These are phyloP conservation scores for Lasioglossum leucozonium DNA, from an alignment of 2,888 invertebrate genomes.

Conservation along the genomic window DNA sequence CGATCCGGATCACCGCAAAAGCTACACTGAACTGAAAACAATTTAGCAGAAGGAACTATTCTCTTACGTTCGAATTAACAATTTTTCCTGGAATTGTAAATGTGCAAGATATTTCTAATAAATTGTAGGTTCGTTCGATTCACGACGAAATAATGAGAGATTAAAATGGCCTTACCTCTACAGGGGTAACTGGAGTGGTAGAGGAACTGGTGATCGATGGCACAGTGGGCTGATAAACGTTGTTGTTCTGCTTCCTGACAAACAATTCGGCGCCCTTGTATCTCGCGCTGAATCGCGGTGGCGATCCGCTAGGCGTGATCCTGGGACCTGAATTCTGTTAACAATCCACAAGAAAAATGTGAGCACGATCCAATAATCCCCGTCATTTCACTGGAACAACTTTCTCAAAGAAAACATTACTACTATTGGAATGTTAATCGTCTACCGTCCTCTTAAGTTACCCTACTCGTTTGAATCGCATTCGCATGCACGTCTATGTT, in stretches of 20 bases:
- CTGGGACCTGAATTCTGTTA: conserved; percentile 78
- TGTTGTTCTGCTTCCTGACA: conserved; percentile 76
- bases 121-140: background rate
- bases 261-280: conserved; percentile 82
- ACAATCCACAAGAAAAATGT: conserved; percentile 22
- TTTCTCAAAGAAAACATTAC: background rate
- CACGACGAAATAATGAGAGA: background rate
- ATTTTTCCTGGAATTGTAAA: background rate
- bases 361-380: background rate
- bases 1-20: background rate
- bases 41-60: background rate
- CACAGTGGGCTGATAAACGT: conserved; percentile 74
- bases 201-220: conserved; percentile 76
- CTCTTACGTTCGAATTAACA: background rate
- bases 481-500: background rate
- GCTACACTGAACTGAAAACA: background rate
- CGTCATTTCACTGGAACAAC: background rate
- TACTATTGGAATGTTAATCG: background rate
- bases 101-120: background rate
- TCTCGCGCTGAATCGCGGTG: conserved; percentile 82
- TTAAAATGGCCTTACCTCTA: conserved; percentile 75
- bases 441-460: background rate
- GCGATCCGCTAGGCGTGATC: conserved; percentile 80
- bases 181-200: conserved; percentile 75
- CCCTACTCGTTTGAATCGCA: background rate